Percentiles rank a stretch among this genome's conserved stretches.
Conservation (phyloP, 37 sponge, comb jelly and placozoan species). For the Bolinopsis microptera region DNA sequence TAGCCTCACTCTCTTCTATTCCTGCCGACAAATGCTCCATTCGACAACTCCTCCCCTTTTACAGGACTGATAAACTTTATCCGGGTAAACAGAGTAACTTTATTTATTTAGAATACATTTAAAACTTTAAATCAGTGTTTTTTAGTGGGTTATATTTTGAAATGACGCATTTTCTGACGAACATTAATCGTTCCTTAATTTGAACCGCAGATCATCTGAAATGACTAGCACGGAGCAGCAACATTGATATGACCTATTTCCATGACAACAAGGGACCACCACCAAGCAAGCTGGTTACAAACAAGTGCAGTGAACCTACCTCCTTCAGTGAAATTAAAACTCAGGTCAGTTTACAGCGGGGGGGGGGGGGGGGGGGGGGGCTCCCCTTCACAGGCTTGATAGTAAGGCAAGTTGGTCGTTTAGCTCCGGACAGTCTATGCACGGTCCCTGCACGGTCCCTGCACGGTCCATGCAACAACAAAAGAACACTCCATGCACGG, state of each 20-base stretch:
- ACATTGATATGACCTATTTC: background rate
- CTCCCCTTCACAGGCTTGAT: no score
- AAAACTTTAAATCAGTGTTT: no score
- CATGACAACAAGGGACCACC: constrained; percentile 33
- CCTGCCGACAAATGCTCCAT: background rate
- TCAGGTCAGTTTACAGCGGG: background rate
- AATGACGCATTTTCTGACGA: background rate
- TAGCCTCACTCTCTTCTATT: background rate
- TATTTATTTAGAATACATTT: no score
- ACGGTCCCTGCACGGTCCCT: no score
- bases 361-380: no score
- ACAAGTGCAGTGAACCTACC: background rate
- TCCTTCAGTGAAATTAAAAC: background rate
- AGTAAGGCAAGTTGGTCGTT: no score
- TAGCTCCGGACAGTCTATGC: no score
- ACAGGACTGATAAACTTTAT: constrained; percentile 21
- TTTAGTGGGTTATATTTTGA: background rate
- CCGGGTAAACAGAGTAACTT: background rate
- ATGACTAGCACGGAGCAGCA: background rate
- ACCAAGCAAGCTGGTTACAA: background rate
- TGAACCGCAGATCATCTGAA: background rate
- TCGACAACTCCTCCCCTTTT: background rate
- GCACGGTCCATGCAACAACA: no score
- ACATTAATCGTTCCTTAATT: background rate
- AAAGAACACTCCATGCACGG: no score